These are phyloP conservation scores for Rhadina sibilatrix DNA, from an alignment of 2,113 vertebrate genomes.

Conservation along the genomic window DNA sequence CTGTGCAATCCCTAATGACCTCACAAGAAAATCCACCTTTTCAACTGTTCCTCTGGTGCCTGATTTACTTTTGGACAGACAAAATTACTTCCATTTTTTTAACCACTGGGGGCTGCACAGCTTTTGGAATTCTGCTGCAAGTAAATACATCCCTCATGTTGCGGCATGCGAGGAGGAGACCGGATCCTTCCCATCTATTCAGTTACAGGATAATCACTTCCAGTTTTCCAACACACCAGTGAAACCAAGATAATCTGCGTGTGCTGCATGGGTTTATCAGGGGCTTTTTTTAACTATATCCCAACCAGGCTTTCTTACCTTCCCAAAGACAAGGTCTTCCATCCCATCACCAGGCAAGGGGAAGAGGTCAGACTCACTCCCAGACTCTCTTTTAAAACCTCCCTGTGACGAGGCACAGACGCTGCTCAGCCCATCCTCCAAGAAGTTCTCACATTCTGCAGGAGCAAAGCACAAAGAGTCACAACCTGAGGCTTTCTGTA, in stretches of 20 bases:
- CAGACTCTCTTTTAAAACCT: conserved; percentile 58
- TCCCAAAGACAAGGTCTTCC: conserved; percentile 75
- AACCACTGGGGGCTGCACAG: neutral
- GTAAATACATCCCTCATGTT: neutral
- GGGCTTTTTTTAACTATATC: neutral
- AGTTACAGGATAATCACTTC: neutral
- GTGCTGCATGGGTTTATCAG: neutral
- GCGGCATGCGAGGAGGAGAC: neutral
- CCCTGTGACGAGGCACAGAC: conserved; percentile 53
- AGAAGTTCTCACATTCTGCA: conserved; percentile 68
- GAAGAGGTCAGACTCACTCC: conserved; percentile 73
- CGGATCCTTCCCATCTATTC: neutral
- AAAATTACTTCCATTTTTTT: neutral
- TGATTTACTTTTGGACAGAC: neutral
- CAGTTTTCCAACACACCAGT: neutral
- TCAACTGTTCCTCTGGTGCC: neutral
- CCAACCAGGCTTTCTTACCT: conserved; percentile 60
- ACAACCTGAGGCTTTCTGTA: neutral
- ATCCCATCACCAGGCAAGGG: conserved; percentile 66
- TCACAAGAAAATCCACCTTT: conserved; percentile 9
- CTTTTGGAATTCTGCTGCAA: neutral
- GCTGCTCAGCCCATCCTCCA: conserved; percentile 64
- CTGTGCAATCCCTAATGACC: neutral
- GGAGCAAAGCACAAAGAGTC: conserved; percentile 11
- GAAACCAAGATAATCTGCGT: neutral